phyloP scores from a whole-genome alignment of 2,797 vertebrate genomes.

The Thunnus albacares region DNA sequence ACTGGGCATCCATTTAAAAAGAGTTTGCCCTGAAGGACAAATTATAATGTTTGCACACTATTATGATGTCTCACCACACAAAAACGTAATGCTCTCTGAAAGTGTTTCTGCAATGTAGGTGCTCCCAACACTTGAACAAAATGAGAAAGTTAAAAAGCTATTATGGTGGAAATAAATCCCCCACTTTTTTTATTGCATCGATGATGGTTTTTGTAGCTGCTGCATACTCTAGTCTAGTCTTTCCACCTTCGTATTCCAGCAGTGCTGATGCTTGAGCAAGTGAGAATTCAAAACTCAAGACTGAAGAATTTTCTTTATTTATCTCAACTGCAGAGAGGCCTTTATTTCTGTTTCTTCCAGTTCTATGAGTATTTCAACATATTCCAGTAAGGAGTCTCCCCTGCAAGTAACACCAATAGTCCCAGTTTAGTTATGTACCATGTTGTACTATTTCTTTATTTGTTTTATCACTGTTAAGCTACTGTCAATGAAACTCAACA shows the following conservation, averaged over 20 bases:
- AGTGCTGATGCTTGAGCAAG: neutral
- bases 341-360: neutral
- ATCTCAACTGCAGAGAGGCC: neutral
- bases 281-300: neutral
- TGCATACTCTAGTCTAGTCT: neutral
- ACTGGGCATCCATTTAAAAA: conserved; percentile 11
- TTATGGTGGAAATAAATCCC: conserved; percentile 6
- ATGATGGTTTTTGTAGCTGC: neutral
- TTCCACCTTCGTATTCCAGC: neutral
- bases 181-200: neutral
- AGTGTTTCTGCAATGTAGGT: conserved; percentile 20
- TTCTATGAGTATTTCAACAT: neutral
- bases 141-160: conserved; percentile 19
- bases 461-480: too few species aligned
- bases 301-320: neutral
- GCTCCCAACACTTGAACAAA: conserved; percentile 24
- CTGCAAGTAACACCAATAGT: too few species aligned
- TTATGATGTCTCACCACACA: neutral
- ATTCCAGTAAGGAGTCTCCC: neutral
- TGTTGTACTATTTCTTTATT: too few species aligned
- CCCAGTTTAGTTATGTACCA: too few species aligned
- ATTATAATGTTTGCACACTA: conserved; percentile 27
- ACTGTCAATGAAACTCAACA: too few species aligned
- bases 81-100: conserved; percentile 19
- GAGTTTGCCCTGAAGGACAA: conserved; percentile 24